These are phyloP conservation scores for Zaprionus nigranus DNA, from an alignment of 1,140 invertebrate genomes.

Conservation along the genomic window DNA sequence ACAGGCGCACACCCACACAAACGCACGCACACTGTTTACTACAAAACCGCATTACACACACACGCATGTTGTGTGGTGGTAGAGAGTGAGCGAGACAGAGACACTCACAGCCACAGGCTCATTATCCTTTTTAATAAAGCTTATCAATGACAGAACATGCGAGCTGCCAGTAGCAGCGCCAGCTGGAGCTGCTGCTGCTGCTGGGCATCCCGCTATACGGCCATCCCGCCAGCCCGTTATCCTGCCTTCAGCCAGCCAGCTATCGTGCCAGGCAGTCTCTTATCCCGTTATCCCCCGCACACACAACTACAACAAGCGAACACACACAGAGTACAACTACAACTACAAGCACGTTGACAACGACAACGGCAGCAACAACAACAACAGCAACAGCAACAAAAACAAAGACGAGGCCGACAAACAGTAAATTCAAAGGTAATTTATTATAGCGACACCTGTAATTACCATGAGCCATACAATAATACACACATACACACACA, in stretches of 20 bases:
- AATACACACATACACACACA: conserved; percentile 54
- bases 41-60: conserved; percentile 61
- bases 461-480: conserved; percentile 81
- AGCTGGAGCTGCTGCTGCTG: conserved; percentile 23
- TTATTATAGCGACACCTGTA: conserved; percentile 83
- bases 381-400: conserved; percentile 33
- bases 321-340: conserved; percentile 36
- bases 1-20: conserved; percentile 28
- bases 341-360: conserved; percentile 33
- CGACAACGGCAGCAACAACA: conserved; percentile 37
- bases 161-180: conserved; percentile 66
- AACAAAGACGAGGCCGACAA: conserved; percentile 69
- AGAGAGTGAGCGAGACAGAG: conserved; percentile 10
- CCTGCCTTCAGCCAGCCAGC: conserved; percentile 33
- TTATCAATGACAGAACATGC: conserved; percentile 80
- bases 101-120: conserved; percentile 66
- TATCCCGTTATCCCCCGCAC: conserved; percentile 26
- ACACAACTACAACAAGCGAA: conserved; percentile 48
- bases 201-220: conserved; percentile 39
- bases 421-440: conserved; percentile 83
- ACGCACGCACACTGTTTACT: conserved; percentile 9
- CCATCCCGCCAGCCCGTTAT: conserved; percentile 2
- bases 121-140: conserved; percentile 83
- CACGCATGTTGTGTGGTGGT: conserved; percentile 20
- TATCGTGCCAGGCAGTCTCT: neutral